phyloP scores from a whole-genome alignment of 2,797 vertebrate species.

The Characodon lateralis region DNA sequence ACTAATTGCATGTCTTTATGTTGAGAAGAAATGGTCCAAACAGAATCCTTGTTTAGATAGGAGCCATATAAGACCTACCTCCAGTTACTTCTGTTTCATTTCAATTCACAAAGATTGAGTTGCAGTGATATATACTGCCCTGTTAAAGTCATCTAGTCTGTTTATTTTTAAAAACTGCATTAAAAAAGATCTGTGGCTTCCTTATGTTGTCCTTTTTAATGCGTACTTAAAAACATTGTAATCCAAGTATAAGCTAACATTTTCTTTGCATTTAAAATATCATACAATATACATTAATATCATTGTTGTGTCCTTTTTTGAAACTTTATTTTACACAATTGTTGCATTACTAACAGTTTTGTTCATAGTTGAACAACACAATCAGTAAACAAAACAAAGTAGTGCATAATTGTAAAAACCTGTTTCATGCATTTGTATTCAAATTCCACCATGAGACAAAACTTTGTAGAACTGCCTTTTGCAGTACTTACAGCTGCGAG shows the following conservation, averaged over 20 bases:
- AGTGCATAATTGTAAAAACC: background rate
- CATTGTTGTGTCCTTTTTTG: too few species aligned
- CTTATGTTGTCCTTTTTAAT: background rate
- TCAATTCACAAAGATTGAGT: conserved; percentile 9
- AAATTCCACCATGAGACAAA: too few species aligned
- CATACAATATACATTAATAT: background rate
- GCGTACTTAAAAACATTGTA: background rate
- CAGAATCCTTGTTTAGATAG: conserved; percentile 38
- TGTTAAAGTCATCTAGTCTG: background rate
- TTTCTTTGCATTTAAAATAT: background rate
- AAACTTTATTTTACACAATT: background rate
- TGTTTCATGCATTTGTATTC: too few species aligned
- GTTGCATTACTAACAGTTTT: too few species aligned
- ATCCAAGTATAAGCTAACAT: background rate
- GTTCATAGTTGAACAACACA: too few species aligned
- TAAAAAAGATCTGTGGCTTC: background rate
- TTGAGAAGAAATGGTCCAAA: conserved; percentile 45
- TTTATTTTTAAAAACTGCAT: background rate
- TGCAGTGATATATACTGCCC: background rate
- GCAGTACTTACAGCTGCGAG: too few species aligned
- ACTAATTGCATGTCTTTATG: conserved; percentile 66
- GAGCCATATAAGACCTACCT: conserved; percentile 30
- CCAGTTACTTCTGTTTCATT: conserved; percentile 16
- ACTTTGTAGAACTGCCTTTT: background rate
- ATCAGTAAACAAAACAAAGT: background rate